Evolutionary conservation across 2,797 vertebrate species (phyloP).

Genomic region (Neosilurus mollespiculum): DNA sequence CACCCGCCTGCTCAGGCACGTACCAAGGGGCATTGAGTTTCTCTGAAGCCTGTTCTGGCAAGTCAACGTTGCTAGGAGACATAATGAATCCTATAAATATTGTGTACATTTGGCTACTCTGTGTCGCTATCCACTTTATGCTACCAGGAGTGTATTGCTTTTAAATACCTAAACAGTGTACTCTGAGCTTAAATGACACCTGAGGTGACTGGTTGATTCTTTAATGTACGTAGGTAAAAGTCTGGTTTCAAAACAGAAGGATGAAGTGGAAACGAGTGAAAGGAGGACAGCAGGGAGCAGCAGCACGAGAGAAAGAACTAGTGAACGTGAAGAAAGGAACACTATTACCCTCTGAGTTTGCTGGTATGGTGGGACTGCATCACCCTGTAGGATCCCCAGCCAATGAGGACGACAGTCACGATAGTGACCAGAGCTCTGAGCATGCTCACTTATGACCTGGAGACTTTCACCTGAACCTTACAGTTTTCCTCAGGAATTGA

Average conservation of each 20-base stretch:
- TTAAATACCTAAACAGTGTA: constrained; percentile 13
- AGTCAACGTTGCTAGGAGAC: constrained; percentile 49
- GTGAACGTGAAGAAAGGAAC: constrained; percentile 89
- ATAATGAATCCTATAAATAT: constrained; percentile 45
- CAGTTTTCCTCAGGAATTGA: constrained; percentile 55
- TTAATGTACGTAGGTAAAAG: constrained; percentile 77
- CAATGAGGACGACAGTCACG: constrained; percentile 82
- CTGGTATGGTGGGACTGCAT: constrained; percentile 79
- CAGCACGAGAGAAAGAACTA: constrained; percentile 85
- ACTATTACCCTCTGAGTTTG: constrained; percentile 83
- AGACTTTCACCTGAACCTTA: constrained; percentile 25
- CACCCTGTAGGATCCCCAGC: constrained; percentile 80
- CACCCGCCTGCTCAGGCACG: constrained; percentile 42
- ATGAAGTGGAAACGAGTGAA: constrained; percentile 93
- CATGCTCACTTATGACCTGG: constrained; percentile 83
- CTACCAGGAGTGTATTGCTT: neutral
- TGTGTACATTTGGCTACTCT: constrained; percentile 45
- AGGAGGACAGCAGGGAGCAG: constrained; percentile 86
- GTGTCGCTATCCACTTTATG: constrained; percentile 39
- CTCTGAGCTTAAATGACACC: neutral
- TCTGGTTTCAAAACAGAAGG: constrained; percentile 88
- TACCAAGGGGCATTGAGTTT: constrained; percentile 51
- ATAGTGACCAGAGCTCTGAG: constrained; percentile 88
- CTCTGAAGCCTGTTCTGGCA: constrained; percentile 47
- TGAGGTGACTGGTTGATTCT: constrained; percentile 9